phyloP scores from a whole-genome alignment of 2,797 vertebrate species.

The Fratercula arctica region DNA sequence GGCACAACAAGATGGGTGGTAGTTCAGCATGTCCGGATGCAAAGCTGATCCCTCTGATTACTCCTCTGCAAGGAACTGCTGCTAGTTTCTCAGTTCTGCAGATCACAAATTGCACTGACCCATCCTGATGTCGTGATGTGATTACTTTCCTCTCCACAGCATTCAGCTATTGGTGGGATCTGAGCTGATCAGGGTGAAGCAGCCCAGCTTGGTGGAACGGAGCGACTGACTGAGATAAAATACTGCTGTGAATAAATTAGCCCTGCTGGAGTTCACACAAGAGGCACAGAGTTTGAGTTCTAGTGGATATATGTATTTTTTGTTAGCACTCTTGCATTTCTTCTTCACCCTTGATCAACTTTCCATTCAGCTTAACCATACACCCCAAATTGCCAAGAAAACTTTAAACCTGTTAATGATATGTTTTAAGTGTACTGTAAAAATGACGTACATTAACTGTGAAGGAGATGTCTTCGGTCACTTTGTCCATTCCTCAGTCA shows the following conservation, averaged over 20 bases:
- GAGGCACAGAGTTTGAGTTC: neutral
- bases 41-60: neutral
- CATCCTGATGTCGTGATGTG: rapidly evolving
- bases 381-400: neutral
- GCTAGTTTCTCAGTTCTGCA: neutral
- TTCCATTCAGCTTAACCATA: neutral
- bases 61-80: neutral
- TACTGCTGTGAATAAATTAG: neutral
- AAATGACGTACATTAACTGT: neutral
- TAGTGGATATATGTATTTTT: neutral
- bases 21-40: neutral
- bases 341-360: neutral
- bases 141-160: neutral
- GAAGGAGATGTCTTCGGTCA: neutral
- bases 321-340: neutral
- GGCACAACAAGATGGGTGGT: neutral
- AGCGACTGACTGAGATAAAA: neutral
- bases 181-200: neutral
- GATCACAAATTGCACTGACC: neutral
- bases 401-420: neutral
- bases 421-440: neutral
- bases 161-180: neutral
- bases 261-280: neutral
- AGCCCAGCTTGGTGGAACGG: neutral
- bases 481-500: neutral